These are phyloP conservation scores for Cebus imitator DNA, from an alignment of 2,113 vertebrate genomes.

Conservation along the genomic window DNA sequence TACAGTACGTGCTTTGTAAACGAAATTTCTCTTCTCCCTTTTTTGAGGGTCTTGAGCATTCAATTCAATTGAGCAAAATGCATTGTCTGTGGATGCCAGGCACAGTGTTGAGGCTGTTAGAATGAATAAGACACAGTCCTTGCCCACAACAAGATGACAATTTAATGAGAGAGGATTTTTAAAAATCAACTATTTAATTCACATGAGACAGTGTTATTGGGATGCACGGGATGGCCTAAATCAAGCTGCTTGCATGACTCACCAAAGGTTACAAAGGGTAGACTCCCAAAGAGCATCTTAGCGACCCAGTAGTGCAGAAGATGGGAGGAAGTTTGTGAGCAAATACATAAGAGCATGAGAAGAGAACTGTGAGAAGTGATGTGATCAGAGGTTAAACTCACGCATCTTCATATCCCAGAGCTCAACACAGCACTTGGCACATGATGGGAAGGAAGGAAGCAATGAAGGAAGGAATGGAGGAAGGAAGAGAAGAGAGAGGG, in stretches of 20 bases:
- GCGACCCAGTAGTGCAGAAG: background rate
- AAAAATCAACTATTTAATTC: background rate
- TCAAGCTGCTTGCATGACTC: background rate
- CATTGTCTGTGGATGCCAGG: too few species aligned
- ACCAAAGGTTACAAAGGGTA: background rate
- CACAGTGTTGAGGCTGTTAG: too few species aligned
- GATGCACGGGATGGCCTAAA: fast-evolving
- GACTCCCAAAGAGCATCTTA: background rate
- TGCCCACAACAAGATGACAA: background rate
- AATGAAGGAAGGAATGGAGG: background rate
- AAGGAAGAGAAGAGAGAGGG: background rate
- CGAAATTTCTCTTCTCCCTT: background rate
- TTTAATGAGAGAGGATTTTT: background rate
- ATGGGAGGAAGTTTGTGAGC: background rate
- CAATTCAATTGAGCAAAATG: background rate
- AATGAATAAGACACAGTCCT: background rate
- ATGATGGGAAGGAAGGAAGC: background rate
- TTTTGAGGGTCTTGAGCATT: background rate
- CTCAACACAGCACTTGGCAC: too few species aligned
- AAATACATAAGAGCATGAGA: too few species aligned
- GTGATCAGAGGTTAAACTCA: background rate
- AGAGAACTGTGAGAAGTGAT: background rate
- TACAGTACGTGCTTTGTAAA: background rate
- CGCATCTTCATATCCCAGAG: background rate
- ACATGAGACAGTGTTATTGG: too few species aligned